These are phyloP conservation scores for Eclectus roratus DNA, from an alignment of 2,113 vertebrate species.

Conservation along the genomic window DNA sequence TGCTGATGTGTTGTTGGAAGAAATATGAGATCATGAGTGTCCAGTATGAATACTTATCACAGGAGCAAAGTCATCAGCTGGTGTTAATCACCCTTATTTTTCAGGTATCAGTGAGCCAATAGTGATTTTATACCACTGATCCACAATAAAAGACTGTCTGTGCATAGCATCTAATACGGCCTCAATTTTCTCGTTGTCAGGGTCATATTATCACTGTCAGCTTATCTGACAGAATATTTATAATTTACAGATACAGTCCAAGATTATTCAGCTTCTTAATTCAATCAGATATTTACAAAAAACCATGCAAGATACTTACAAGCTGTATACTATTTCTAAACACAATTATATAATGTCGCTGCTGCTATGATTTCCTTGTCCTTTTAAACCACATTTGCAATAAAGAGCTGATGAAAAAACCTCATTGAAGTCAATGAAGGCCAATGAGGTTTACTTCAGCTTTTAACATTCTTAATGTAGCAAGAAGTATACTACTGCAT, in stretches of 20 bases:
- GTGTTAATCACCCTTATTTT: background rate
- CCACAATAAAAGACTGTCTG: background rate
- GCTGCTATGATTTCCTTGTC: background rate
- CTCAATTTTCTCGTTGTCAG: background rate
- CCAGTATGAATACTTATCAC: background rate
- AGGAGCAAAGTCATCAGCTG: background rate
- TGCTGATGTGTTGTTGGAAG: background rate
- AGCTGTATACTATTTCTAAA: background rate
- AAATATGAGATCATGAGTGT: background rate
- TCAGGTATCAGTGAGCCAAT: background rate
- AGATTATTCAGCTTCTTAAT: background rate
- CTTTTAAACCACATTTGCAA: background rate
- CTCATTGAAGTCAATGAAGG: background rate
- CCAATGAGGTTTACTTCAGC: background rate
- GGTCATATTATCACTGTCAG: background rate
- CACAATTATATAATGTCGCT: background rate
- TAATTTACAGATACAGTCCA: background rate
- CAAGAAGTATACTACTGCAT: background rate
- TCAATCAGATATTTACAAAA: background rate
- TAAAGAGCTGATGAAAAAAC: constrained; percentile 18
- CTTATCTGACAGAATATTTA: background rate
- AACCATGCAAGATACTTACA: background rate
- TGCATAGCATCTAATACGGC: background rate
- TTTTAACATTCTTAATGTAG: background rate
- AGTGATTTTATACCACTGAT: background rate